phyloP scores from a whole-genome alignment of 2,113 vertebrate species.

The Calidris pugnax region DNA sequence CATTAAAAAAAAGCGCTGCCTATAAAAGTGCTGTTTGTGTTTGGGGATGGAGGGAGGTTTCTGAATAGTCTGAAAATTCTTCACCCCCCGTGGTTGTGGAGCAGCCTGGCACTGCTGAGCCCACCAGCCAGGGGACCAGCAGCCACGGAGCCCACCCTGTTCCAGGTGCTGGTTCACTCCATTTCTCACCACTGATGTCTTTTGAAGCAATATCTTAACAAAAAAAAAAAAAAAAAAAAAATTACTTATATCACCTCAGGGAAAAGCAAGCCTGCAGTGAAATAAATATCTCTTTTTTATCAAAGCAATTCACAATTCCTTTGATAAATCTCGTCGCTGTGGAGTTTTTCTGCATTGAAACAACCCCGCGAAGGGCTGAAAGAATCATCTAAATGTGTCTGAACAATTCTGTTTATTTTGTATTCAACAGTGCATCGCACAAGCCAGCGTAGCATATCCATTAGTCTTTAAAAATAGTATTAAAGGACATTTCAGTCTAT shows the following conservation, averaged over 20 bases:
- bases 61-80: neutral
- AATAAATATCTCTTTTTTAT: slow-evolving; percentile 41
- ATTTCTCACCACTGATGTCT: neutral
- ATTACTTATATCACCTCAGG: neutral
- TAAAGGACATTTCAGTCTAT: neutral
- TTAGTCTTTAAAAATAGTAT: slow-evolving; percentile 48
- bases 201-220: neutral
- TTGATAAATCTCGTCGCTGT: slow-evolving; percentile 32
- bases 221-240: neutral
- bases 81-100: fast-evolving
- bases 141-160: fast-evolving
- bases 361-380: neutral
- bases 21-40: fast-evolving
- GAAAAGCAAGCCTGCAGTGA: neutral
- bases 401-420: neutral
- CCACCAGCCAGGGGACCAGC: fast-evolving
- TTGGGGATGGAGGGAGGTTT: fast-evolving
- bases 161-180: neutral
- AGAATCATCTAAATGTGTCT: neutral
- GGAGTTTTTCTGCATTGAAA: neutral
- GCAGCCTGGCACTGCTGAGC: fast-evolving
- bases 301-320: neutral
- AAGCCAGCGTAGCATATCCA: neutral
- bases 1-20: neutral
- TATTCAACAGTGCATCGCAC: neutral